phyloP scores from a whole-genome alignment of 2,797 vertebrate genomes.

The Catostomus latipinnis region DNA sequence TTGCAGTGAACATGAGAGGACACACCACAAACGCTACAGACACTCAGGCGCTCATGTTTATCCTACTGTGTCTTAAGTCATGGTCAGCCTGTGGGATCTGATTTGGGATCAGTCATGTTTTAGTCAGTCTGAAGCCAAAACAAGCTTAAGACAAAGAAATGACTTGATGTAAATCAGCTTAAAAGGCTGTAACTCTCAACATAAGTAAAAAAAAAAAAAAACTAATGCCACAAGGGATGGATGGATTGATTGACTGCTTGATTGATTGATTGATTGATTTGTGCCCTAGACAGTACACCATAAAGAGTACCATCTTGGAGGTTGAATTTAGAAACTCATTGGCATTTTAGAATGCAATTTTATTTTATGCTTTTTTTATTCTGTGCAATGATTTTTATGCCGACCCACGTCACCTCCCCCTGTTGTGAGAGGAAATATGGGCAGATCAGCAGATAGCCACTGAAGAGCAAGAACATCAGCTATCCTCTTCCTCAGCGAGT shows the following conservation, averaged over 20 bases:
- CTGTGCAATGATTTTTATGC: slow-evolving; percentile 16
- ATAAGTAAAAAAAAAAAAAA: neutral
- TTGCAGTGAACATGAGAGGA: slow-evolving; percentile 60
- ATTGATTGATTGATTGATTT: too few species aligned
- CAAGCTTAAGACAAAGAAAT: slow-evolving; percentile 5
- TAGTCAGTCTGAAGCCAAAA: slow-evolving; percentile 29
- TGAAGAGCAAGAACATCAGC: slow-evolving; percentile 49
- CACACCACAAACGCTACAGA: slow-evolving; percentile 35
- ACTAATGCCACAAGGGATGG: neutral
- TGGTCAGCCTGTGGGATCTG: slow-evolving; percentile 23
- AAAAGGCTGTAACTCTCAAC: neutral
- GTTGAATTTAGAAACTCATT: too few species aligned
- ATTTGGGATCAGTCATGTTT: slow-evolving; percentile 28
- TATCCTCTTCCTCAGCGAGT: slow-evolving; percentile 55
- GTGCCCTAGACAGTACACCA: too few species aligned
- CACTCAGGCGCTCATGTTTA: slow-evolving; percentile 28
- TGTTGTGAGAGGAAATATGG: slow-evolving; percentile 20
- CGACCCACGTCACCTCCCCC: slow-evolving; percentile 39
- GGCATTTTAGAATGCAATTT: too few species aligned
- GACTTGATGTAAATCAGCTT: slow-evolving; percentile 2
- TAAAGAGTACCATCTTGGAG: too few species aligned
- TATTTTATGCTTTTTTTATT: too few species aligned
- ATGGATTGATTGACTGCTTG: neutral
- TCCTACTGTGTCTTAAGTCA: slow-evolving; percentile 16
- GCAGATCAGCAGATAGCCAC: slow-evolving; percentile 50